Base-by-base conservation (phyloP, 2,888 invertebrate genomes). In the Epsilonema sp. region DNA sequence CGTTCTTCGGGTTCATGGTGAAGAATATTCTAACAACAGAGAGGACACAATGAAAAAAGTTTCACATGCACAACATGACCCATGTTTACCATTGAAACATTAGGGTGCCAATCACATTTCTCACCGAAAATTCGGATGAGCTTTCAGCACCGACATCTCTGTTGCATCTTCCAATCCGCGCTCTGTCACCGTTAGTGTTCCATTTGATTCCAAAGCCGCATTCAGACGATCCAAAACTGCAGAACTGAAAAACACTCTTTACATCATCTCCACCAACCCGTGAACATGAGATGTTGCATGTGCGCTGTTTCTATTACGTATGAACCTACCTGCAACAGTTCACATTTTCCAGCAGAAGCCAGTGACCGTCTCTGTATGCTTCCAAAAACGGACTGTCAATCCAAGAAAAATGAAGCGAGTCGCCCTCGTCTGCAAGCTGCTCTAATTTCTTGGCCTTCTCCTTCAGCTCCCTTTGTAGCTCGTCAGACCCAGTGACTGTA, bases 191-290 rank as follows among this genome's bases (percentile, higher is more conserved):
- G 78, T 78, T 3, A 99, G 72, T 1, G 78, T 77, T 1, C 97
- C 97, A 55, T 80, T 78, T 0, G 86, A 84, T 70, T 99, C 99
- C 57, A 99, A 73, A 8, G 97, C 75, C 1, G 82, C 83, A 72
- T 99, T 99, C 19, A 99, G 72, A 54, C 97, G 77, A 67, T 99
- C 97, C 56, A 99, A 70, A 11, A 99, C 89, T 8, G 97, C 92
- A 1, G 94, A 79, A 54, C 89, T 73, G 56, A 42, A 59, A 56
- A 42, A 19, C 8, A 41, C 11, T 39, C 31, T 11, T 16, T 31
- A 8, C 16, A 16, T 16, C 8, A 31, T 11, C 31, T 31, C 31
- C 16, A 31, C n/a, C n/a, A n/a, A n/a, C n/a, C n/a, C n/a, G n/a
- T n/a, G n/a, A n/a, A n/a, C n/a, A n/a, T n/a, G n/a, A n/a, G n/a